Base-by-base conservation (phyloP, 2,888 invertebrate genomes). In the Synergus itoensis region DNA sequence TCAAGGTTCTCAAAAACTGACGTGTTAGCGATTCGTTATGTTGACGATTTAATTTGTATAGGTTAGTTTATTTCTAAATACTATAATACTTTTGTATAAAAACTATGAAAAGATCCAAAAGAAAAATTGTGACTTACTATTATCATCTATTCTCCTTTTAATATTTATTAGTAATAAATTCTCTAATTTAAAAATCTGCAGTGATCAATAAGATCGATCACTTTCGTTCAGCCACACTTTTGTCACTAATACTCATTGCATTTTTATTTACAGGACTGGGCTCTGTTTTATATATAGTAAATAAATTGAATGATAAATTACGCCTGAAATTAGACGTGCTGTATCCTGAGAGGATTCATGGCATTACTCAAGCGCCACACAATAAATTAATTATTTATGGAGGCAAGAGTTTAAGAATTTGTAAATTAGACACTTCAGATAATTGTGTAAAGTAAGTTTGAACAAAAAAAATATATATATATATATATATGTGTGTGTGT, bases 381-480 rank as follows among this genome's bases (percentile, higher is more conserved):
- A 84, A 89, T 76, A 86, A 84, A 45, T 80, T 92, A 21, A 88
- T 89, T 65, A 79, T 91, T 73, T 91, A 87, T 80, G 92, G 92
- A 45, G 88, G 87, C 40, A 89, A 87, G 67, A 85, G 86, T 79
- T 81, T 90, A 11, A 85, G 86, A 60, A 81, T 88, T 53, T 90
- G 88, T 63, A 65, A 83, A 60, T 79, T 89, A 76, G 18, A 80
- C 57, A 79, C 85, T 21, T 48, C 60, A 40, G 45, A 82, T 16
- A 82, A 83, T 63, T 62, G 18, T 43, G 57, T 86, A 41, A 76
- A 77, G 90, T 90, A 84, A 81, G 86, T 85, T 36, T 43, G 7
- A 80, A 65, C 28, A 63, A 78, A 77, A 65, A 62, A 57, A 16
- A 69, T 3, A 36, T 14, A 73, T 28, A 28, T 2, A 28, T 28